Conservation (phyloP, 1,140 invertebrate species). For the Drosophila nikananu region DNA sequence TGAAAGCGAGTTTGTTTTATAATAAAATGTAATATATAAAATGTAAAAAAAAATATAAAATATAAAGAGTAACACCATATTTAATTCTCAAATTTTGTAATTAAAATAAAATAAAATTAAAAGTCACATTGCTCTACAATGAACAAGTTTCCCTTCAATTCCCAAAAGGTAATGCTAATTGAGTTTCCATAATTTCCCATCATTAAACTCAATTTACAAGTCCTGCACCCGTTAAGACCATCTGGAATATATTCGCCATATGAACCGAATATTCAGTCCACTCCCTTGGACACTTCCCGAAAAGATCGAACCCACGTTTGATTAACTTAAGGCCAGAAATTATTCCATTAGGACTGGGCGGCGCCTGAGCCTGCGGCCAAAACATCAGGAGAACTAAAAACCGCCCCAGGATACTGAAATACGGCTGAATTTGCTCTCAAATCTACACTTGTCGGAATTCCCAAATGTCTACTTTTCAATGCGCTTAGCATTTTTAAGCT, state of each 20-base stretch:
- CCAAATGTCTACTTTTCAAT: conserved; percentile 81
- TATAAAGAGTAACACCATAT: background rate
- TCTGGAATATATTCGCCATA: conserved; percentile 40
- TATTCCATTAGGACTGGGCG: conserved; percentile 63
- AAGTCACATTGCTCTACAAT: background rate
- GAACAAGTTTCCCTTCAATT: no score
- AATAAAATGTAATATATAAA: background rate
- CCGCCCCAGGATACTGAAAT: conserved; percentile 29
- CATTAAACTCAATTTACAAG: conserved; percentile 32
- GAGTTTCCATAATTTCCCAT: conserved; percentile 26
- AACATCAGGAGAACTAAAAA: conserved; percentile 52
- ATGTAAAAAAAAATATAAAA: background rate
- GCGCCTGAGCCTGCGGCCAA: conserved; percentile 55
- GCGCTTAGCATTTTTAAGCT: conserved; percentile 79
- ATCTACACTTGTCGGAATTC: conserved; percentile 73
- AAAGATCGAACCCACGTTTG: conserved; percentile 43
- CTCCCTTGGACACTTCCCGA: background rate
- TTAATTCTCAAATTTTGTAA: background rate
- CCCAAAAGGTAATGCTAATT: conserved; percentile 8
- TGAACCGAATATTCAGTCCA: conserved; percentile 12
- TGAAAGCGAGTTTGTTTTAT: background rate
- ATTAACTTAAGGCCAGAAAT: conserved; percentile 64
- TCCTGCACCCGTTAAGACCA: conserved; percentile 21
- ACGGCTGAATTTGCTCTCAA: conserved; percentile 24
- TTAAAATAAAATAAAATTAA: background rate